Evolutionary conservation across 2,113 vertebrate genomes (phyloP), one percentile per base, ranked within the genome.

Genomic region (Vimba vimba): DNA sequence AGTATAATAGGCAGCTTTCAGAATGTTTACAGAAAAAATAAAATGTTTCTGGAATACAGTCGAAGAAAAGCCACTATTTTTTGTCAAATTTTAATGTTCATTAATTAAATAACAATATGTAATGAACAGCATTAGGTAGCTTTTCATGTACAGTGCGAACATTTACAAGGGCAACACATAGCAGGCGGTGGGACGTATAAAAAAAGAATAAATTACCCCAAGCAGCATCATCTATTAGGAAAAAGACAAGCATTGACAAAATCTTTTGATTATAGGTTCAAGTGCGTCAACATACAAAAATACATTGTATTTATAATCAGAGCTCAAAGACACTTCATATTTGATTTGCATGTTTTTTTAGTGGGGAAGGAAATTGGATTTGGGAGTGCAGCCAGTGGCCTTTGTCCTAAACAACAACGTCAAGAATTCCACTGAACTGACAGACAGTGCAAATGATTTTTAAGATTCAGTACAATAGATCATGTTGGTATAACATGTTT

Each of bases 141-240:
- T 69, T 78, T 69, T 87, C 73, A 76, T 43, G 77, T 82, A 85
- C 86, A 85, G 55, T 74, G 75, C 23, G 39, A 82, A 60, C 74
- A 74, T 86, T 76, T 86, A 87, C 82, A 66, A 79, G 60, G n/a
- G 59, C 47, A 12, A 66, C 77, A 80, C 19, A 71, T 71, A 84
- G 85, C 85, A 84, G 81, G 68, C 50, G 9, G 55, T 69, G 74
- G 83, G 85, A 88, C 60, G 47, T 81, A 81, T 87, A 89, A 88
- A 89, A 86, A 85, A 84, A 79, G 55, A 87, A 89, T 87, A 87
- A 86, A 89, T 84, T 69, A 89, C 86, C 81, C 83, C 74, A 87
- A 89, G 86, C 88, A 89, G 86, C 86, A 84, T 87, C 84, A 82
- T 79, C 79, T 84, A 81, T 83, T 87, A 87, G 77, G 76, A 86